Base-by-base conservation (phyloP, 2,888 invertebrate species). In the Epistrophella euchroma region DNA sequence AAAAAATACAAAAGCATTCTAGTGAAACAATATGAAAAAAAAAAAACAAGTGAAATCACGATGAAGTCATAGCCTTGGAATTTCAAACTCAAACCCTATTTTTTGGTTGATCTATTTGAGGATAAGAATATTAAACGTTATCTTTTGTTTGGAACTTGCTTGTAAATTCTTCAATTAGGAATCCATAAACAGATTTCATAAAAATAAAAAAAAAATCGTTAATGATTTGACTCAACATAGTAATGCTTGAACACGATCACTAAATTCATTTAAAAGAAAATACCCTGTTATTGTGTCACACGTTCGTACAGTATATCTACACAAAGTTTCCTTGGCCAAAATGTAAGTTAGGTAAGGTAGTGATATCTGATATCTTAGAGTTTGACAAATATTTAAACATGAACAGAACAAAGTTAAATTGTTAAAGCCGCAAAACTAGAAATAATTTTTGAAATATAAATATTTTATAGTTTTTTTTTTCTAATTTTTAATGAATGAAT, bases 61-160 rank as follows among this genome's bases (percentile, higher is more conserved):
- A 68, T 68, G 50, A 52, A 52, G 52, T 66, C 64, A 47, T 66
- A 19, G 32, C 32, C 13, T 15, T 66, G 68, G 37, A 68, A 37
- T 68, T 68, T 52, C 0, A 6, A 6, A 52, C 22, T 37, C 37
- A 37, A 68, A 52, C 52, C 52, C 52, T 52, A 32, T 50, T 66
- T 22, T 37, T 15, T 50, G 28, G 47, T 13, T 52, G 52, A 32
- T 50, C n/a, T 35, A 19, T 17, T 37, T 22, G 52, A 7, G 37
- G 37, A 15, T 22, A n/a, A 35, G 22, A 37, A 22, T 47, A 32
- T 19, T 58, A 1, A 52, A 52, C 28, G 15, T 28, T 52, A 52
- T 52, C 22, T 52, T 25, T 52, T 52, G 25, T 52, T 52, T 25
- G 25, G 6, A 25, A 3, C 4, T 5, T n/a, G n/a, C 22, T 43